Evolutionary conservation across 2,888 invertebrate genomes (phyloP), one percentile per base, ranked within the genome.

Genomic region (Drosophila flavopinicola): DNA sequence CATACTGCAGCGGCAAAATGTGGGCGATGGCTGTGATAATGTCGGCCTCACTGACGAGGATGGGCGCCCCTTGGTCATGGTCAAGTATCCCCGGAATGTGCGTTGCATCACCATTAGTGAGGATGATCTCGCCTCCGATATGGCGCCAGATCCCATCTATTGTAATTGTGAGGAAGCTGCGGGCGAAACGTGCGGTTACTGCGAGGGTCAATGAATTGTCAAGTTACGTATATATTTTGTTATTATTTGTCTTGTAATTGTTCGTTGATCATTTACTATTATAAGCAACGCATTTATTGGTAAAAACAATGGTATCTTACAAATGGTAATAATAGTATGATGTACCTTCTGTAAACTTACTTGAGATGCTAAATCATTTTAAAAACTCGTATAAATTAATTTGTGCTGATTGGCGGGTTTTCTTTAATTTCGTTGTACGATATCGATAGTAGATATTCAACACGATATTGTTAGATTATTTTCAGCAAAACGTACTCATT

Each of bases 71-170:
- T 39, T 89, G 37, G 80, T 89, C 4, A 58, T 88, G 38, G 77
- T 89, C 35, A 88, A 88, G 51, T 86, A 88, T 61, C 88, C 89
- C 0, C 54, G 75, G 0, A 87, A 77, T 52, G 88, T 89, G 7
- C 76, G 78, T 2, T 89, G 88, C 24, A 66, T 89, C 10, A 65
- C 77, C 0, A 37, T 88, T 4, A 45, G 51, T 3, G 88, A 89
- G 20, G 89, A 87, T 3, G 87, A 83, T 35, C 32, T 83, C 27
- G 85, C 75, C 0, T 85, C 85, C 3, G 83, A 83, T 7, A 59
- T 75, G 13, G 69, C 67, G 0, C 83, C 79, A 0, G 75, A 84
- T 15, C 20, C 20, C 1, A 38, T 33, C 11, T 82, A 61, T 10
- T 83, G 83, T 20, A 54, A 65, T 29, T 83, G 85, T 29, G 64